Evolutionary conservation across 2,797 vertebrate genomes (phyloP).

Genomic region (Crocidura indochinensis): DNA sequence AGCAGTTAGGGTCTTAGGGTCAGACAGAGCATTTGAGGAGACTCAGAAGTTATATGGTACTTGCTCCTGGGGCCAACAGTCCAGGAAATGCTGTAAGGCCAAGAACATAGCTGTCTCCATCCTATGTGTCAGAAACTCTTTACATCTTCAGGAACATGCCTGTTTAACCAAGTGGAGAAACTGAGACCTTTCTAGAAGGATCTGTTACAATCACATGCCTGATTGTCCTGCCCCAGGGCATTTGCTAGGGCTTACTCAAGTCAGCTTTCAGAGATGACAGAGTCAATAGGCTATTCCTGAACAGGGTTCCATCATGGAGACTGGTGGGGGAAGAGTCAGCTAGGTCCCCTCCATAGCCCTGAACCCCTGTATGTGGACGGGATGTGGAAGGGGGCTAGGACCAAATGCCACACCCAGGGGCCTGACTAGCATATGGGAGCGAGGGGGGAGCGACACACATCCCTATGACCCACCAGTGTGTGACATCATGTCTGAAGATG

Average conservation of each 20-base stretch:
- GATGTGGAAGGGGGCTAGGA: rapidly evolving
- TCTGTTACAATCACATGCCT: neutral
- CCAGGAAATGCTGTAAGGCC: neutral
- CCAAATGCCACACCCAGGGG: neutral
- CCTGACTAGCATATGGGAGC: neutral
- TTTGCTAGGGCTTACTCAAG: neutral
- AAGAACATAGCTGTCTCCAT: neutral
- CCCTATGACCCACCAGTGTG: rapidly evolving
- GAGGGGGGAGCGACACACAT: neutral
- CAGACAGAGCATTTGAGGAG: neutral
- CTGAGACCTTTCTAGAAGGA: neutral
- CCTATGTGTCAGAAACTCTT: neutral
- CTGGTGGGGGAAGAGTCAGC: neutral
- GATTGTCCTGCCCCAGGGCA: neutral
- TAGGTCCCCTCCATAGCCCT: neutral
- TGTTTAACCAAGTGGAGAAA: neutral
- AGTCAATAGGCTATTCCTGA: neutral
- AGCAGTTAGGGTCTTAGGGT: neutral
- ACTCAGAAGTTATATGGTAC: neutral
- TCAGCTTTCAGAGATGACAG: neutral
- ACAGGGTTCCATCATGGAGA: neutral
- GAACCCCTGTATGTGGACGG: neutral
- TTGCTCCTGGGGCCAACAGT: neutral
- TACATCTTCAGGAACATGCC: neutral
- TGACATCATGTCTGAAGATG: neutral